Evolutionary conservation across 1,140 invertebrate genomes (phyloP).

Genomic region (Laupala kohalensis): DNA sequence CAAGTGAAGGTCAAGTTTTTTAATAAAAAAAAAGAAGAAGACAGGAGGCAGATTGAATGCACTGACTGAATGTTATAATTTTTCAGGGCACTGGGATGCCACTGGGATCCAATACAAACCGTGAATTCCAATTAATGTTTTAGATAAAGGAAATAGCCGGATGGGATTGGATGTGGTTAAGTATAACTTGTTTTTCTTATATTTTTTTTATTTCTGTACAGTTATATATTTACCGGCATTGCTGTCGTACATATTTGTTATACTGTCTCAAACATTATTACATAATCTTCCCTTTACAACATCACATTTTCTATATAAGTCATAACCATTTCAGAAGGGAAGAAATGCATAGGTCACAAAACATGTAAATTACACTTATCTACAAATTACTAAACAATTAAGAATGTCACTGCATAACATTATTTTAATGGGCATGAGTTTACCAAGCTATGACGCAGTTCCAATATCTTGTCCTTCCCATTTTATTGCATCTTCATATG

Average conservation of each 20-base stretch:
- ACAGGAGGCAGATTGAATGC: too few species aligned
- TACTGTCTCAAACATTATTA: not conserved
- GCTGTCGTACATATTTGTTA: not conserved
- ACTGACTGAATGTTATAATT: too few species aligned
- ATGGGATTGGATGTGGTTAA: too few species aligned
- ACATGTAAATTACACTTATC: not conserved
- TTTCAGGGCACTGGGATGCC: too few species aligned
- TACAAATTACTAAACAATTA: not conserved
- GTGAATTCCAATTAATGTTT: too few species aligned
- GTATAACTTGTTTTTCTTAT: too few species aligned
- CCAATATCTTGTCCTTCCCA: not conserved
- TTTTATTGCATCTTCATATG: not conserved
- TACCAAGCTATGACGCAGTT: not conserved
- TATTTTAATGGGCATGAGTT: not conserved
- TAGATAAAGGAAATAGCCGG: too few species aligned
- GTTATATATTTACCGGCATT: not conserved
- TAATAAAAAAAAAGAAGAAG: too few species aligned
- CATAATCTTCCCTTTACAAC: not conserved
- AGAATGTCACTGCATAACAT: not conserved
- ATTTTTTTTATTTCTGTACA: not conserved
- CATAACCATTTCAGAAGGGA: not conserved
- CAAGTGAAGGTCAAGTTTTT: too few species aligned
- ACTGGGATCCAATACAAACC: too few species aligned
- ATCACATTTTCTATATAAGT: not conserved
- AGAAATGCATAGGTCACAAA: not conserved